These are phyloP conservation scores for Sylvilagus floridanus DNA, from an alignment of 2,797 vertebrate species.

Conservation along the genomic window DNA sequence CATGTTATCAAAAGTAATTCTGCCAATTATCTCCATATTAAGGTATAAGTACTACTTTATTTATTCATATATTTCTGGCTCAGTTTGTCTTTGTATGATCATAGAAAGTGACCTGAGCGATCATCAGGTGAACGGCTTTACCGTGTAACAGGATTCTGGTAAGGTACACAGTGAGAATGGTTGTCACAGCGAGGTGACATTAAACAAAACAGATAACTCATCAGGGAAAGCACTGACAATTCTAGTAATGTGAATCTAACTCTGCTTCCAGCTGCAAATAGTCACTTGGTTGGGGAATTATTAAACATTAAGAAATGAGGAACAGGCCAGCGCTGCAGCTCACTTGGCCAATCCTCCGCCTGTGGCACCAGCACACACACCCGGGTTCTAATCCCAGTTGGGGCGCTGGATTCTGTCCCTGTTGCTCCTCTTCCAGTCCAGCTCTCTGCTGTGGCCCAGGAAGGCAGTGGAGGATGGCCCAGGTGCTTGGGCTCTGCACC, in stretches of 20 bases:
- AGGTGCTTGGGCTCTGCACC: no score
- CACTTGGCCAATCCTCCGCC: no score
- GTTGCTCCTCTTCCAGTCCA: no score
- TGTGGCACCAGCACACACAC: no score
- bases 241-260: not conserved
- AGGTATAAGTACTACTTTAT: not conserved
- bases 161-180: not conserved
- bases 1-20: conserved; percentile 4
- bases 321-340: not conserved
- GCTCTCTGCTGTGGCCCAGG: no score
- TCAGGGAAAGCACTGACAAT: not conserved
- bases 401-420: no score
- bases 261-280: not conserved
- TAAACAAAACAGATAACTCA: not conserved
- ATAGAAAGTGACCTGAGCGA: not conserved
- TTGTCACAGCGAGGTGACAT: not conserved
- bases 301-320: not conserved
- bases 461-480: no score
- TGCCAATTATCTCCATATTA: not conserved
- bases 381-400: no score
- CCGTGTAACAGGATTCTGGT: not conserved
- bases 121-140: not conserved
- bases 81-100: not conserved
- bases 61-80: not conserved
- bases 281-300: conserved; percentile 24